Base-by-base conservation (phyloP, 2,888 invertebrate genomes). In the Andricus curvator region DNA sequence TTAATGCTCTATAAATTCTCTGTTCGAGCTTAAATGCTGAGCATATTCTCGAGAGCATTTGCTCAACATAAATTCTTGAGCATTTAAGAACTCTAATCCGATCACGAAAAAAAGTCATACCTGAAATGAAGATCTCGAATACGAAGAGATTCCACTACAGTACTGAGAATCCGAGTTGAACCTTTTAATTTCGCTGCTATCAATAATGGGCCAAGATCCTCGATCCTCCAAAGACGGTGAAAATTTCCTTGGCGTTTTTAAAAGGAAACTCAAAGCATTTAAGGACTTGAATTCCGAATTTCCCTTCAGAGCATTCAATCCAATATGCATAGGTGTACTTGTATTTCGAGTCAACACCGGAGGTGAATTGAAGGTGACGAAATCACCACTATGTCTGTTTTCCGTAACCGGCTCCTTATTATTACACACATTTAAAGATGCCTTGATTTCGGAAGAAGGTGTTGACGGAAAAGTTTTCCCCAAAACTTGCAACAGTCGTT, bases 241-340 rank as follows among this genome's bases (percentile, higher is more conserved):
- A 74, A 74, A 33, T 51, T 33, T 84, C 17, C 85, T 84, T 2
- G 89, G 89, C 0, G 89, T 90, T 81, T 89, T 91, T 2, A 89
- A 76, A 0, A 81, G 82, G 65, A 88, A 87, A 80, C 85, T 83
- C 20, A 88, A 86, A 15, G 80, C 82, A 44, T 67, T 86, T 0
- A 87, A 85, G 0, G 85, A 86, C 60, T 88, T 88, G 17, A 86
- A 86, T 6, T 86, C 82, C 1, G 86, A 81, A 25, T 77, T 83
- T 1, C 41, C 25, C 29, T 86, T 87, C 9, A 84, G 70, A 1
- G 80, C 78, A 4, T 64, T 37, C 6, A 86, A 13, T 5, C 86
- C 81, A 8, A 84, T 78, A 76, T 88, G 88, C 88, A 91, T 88
- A 1, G 91, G 91, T 0, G 91, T 91, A 74, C 91, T 91, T 9